Evolutionary conservation across 2,888 invertebrate genomes (phyloP).

Genomic region (Drosophila pseudotakahashii): DNA sequence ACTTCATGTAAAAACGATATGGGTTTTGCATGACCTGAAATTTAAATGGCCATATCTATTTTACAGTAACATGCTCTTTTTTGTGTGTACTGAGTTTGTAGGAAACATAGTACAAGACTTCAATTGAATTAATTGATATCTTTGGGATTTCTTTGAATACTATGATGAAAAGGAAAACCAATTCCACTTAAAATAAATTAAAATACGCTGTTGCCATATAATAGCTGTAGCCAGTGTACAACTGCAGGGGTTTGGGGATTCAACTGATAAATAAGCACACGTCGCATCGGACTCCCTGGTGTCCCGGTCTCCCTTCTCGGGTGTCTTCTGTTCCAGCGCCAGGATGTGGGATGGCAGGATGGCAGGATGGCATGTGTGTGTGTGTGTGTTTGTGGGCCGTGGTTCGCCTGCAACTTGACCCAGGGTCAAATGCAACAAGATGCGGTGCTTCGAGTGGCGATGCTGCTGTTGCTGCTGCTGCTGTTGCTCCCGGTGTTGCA

Average conservation of each 20-base stretch:
- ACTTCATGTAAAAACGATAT: too few species aligned
- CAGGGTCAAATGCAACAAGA: conserved; percentile 73
- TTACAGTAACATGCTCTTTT: too few species aligned
- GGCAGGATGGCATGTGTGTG: too few species aligned
- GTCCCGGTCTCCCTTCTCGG: conserved; percentile 7
- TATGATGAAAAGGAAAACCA: neutral
- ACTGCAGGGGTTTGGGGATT: conserved; percentile 47
- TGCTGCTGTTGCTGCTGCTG: conserved; percentile 21
- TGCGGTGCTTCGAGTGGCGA: conserved; percentile 50
- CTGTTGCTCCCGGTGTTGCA: conserved; percentile 42
- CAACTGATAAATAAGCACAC: conserved; percentile 66
- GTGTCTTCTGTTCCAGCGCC: conserved; percentile 26
- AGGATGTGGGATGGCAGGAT: conserved; percentile 6
- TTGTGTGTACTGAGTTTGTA: neutral
- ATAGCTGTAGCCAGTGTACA: conserved; percentile 9
- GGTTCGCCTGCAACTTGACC: conserved; percentile 67
- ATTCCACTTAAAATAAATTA: neutral
- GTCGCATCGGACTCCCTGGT: conserved; percentile 10
- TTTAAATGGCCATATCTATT: too few species aligned
- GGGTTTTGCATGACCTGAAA: too few species aligned
- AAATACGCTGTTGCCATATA: neutral
- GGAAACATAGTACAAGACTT: neutral
- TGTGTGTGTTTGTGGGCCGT: conserved; percentile 10
- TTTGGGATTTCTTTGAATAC: neutral
- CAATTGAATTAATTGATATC: neutral